Percentiles rank a stretch among this genome's conserved stretches.
Conservation (phyloP, 2,113 vertebrate species). For the Chaetorhynchus papuensis region DNA sequence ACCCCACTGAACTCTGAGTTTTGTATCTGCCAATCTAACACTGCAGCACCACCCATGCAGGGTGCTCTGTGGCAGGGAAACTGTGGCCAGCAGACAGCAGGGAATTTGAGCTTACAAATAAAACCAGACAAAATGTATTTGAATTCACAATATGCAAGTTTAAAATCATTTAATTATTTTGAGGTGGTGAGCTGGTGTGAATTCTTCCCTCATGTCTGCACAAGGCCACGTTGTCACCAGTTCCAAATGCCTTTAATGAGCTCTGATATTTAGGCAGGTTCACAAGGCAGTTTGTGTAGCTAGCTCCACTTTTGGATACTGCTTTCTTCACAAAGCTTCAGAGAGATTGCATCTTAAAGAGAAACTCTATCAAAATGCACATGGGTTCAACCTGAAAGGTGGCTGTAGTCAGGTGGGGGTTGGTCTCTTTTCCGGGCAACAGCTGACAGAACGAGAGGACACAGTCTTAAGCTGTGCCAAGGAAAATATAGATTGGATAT, state of each 20-base stretch:
- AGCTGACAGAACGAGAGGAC: no score
- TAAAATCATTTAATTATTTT: background rate
- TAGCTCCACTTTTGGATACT: background rate
- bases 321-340: background rate
- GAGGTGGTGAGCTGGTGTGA: background rate
- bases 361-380: background rate
- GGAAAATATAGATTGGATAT: no score
- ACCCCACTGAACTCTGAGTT: background rate
- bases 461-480: no score
- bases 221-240: background rate
- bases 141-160: background rate
- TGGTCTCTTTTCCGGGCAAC: no score
- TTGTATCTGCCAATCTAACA: background rate
- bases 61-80: background rate
- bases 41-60: background rate
- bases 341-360: background rate
- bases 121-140: background rate
- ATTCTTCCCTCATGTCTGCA: background rate
- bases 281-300: background rate
- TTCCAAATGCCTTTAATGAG: background rate
- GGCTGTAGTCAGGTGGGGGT: no score
- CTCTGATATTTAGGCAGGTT: background rate
- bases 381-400: no score
- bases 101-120: background rate
- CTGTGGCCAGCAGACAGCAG: background rate